These are phyloP conservation scores for Malurus cyaneus DNA, from an alignment of 2,113 vertebrate species.

Conservation along the genomic window DNA sequence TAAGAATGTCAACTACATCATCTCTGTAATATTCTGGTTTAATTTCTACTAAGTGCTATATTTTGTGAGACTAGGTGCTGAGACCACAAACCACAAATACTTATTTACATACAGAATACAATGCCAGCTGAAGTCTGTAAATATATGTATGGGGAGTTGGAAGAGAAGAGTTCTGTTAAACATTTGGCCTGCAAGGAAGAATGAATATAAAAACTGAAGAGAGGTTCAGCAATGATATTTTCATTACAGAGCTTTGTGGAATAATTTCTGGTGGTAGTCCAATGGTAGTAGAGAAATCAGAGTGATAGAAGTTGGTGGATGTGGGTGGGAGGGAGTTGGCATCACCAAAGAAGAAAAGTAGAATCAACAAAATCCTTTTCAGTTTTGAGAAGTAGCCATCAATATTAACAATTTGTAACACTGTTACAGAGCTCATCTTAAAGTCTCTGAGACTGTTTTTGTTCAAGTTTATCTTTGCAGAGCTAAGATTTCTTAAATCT, in stretches of 20 bases:
- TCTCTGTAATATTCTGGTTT: neutral
- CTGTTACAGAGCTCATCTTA: neutral
- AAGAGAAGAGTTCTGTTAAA: neutral
- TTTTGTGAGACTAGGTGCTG: neutral
- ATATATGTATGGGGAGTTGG: neutral
- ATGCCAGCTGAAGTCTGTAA: neutral
- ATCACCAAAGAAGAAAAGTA: neutral
- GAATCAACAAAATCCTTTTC: neutral
- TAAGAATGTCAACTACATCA: neutral
- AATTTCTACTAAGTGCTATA: neutral
- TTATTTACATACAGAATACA: neutral
- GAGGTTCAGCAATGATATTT: neutral
- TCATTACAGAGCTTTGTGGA: neutral
- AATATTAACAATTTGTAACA: neutral
- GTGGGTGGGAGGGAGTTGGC: neutral
- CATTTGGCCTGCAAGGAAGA: neutral
- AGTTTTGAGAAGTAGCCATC: neutral
- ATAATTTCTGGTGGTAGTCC: neutral
- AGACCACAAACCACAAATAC: neutral
- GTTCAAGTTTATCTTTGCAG: neutral
- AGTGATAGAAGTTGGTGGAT: neutral
- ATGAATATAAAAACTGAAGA: neutral
- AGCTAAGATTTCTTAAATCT: neutral
- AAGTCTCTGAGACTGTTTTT: neutral
- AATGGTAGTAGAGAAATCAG: neutral